Evolutionary conservation across 2,888 invertebrate species (phyloP).

Genomic region (Tipula lateralis): DNA sequence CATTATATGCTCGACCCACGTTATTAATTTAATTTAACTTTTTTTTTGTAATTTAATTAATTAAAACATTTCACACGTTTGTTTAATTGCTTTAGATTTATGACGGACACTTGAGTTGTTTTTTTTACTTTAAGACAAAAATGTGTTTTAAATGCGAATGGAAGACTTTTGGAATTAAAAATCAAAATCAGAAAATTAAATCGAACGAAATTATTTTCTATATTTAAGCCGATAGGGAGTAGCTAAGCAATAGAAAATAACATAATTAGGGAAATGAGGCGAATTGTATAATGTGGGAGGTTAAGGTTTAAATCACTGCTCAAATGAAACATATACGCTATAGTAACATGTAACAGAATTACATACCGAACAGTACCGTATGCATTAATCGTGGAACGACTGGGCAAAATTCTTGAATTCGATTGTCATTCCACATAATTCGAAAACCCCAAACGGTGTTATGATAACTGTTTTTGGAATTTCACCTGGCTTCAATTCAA

Average conservation of each 20-base stretch:
- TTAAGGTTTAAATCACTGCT: too few relatives aligned
- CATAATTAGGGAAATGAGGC: background rate
- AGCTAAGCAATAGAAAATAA: background rate
- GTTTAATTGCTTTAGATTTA: background rate
- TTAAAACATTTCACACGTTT: background rate
- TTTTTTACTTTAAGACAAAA: background rate
- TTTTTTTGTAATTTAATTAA: background rate
- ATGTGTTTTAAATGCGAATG: background rate
- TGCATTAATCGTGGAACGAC: too few relatives aligned
- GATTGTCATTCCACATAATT: too few relatives aligned
- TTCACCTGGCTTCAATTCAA: too few relatives aligned
- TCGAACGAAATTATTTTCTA: background rate
- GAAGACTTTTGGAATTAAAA: background rate
- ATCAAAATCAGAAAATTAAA: slow-evolving; percentile 2
- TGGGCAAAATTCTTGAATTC: too few relatives aligned
- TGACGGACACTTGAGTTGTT: background rate
- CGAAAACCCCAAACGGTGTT: too few relatives aligned
- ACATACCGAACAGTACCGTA: too few relatives aligned
- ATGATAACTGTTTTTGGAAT: too few relatives aligned
- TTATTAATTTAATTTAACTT: background rate
- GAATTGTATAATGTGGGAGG: background rate
- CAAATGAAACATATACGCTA: too few relatives aligned
- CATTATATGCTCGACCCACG: background rate
- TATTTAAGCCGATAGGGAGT: background rate
- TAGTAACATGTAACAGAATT: too few relatives aligned